These are phyloP conservation scores for Drosophila barbarae DNA, from an alignment of 2,888 invertebrate species.

Conservation along the genomic window DNA sequence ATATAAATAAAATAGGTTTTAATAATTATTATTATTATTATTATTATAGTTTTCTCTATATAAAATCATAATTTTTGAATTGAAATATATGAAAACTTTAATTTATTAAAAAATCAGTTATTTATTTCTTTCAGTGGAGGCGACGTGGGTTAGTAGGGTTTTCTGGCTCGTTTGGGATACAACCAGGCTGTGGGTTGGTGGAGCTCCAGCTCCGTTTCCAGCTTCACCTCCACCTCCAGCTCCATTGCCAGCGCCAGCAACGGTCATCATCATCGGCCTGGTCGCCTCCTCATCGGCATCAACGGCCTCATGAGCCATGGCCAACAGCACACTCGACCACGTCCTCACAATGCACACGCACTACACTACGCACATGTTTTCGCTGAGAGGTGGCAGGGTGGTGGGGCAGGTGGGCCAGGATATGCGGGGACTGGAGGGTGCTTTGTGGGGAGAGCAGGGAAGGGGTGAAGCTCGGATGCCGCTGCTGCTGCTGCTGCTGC, in stretches of 20 bases:
- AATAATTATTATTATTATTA: too few relatives aligned
- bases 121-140: background rate
- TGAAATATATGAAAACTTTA: too few relatives aligned
- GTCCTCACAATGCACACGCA: constrained; percentile 49
- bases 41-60: too few relatives aligned
- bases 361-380: constrained; percentile 36
- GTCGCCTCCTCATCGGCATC: constrained; percentile 14
- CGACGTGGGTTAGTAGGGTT: constrained; percentile 24
- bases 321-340: constrained; percentile 43
- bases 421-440: background rate
- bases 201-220: background rate
- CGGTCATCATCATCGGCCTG: constrained; percentile 18
- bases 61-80: background rate
- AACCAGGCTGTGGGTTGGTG: constrained; percentile 14
- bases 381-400: constrained; percentile 2
- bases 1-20: too few relatives aligned
- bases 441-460: background rate
- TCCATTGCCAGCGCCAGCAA: background rate
- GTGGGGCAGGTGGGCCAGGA: constrained; percentile 1
- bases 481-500: constrained; percentile 46
- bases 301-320: constrained; percentile 24
- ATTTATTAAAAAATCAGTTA: too few relatives aligned
- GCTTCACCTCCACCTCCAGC: too few relatives aligned
- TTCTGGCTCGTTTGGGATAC: constrained; percentile 10
- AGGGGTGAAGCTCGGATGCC: constrained; percentile 4